Evolutionary conservation across 2,888 invertebrate genomes (phyloP).

Genomic region (Drosophila tripunctata): DNA sequence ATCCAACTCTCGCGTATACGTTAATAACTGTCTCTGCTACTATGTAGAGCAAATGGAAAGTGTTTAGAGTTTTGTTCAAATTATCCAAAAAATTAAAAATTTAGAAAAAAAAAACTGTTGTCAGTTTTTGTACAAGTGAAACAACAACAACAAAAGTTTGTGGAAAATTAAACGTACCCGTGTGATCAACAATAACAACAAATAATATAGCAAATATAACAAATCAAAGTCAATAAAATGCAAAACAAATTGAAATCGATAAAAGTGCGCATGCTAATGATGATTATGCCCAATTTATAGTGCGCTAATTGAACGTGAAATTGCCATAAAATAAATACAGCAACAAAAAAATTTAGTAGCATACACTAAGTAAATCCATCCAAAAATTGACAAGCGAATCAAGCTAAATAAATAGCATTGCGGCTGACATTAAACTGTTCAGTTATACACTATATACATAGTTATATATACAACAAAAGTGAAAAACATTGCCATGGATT

Average conservation of each 20-base stretch:
- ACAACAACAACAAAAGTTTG: conserved; percentile 14
- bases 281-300: conserved; percentile 72
- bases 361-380: conserved; percentile 22
- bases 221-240: conserved; percentile 41
- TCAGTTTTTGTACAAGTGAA: conserved; percentile 43
- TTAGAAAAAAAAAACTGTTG: too few relatives aligned
- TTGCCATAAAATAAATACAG: conserved; percentile 60
- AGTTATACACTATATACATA: conserved; percentile 17
- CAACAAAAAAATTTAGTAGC: conserved; percentile 35
- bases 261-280: conserved; percentile 58
- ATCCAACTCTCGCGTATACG: conserved; percentile 19
- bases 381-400: conserved; percentile 43
- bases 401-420: conserved; percentile 21
- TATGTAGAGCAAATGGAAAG: conserved; percentile 55
- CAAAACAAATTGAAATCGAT: conserved; percentile 53
- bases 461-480: conserved; percentile 14
- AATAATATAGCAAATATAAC: background rate
- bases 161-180: conserved; percentile 12
- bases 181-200: conserved; percentile 21
- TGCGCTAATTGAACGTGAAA: conserved; percentile 84
- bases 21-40: conserved; percentile 28
- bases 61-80: conserved; percentile 27
- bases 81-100: too few relatives aligned
- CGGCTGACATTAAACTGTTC: conserved; percentile 38
- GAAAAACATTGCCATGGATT: conserved; percentile 78